Base-by-base conservation (phyloP, 2,113 vertebrate species). In the Penelope pileata region DNA sequence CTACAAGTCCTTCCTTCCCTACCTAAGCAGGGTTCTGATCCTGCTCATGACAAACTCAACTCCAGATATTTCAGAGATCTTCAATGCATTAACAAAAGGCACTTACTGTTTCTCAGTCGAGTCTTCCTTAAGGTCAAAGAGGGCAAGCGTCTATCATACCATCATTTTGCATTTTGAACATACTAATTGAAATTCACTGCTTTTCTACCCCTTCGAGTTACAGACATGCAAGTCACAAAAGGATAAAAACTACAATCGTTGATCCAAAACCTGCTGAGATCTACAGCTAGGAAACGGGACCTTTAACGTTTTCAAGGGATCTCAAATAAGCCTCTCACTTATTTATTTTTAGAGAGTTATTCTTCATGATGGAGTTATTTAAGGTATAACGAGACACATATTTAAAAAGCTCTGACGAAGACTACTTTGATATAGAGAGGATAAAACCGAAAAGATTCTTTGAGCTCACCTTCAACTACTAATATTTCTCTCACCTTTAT, bases 401-500 rank as follows among this genome's bases (percentile, higher is more conserved):
- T 63, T 59, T 68, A 22, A 76, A 87, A 82, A 87, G 70, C 50
- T 48, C n/a, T 9, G 2, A 16, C 66, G 50, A 93, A 76, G 36
- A 85, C 38, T 15, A 79, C 24, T 60, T 1, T 67, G 40, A 53
- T 54, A 85, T 1, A 82, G 21, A 54, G 17, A 58, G n/a, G 32
- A n/a, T 8, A 58, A 58, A 56, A 56, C 17, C 10, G 30, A n/a
- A n/a, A n/a, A 58, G 19, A n/a, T 13, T 45, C 12, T 17, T 58
- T n/a, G 54, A 58, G 32, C 30, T 58, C 54, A 50, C 66, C 42
- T 77, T 32, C 67, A 90, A 91, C 82, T 82, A 36, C 70, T 58
- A 59, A 38, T 63, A 93, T 78, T 92, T 75, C 40, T 53, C 87
- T 96, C 79, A 91, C 79, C 67, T 86, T 76, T 94, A 91, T 85